Evolutionary conservation across 1,140 invertebrate genomes (phyloP), one percentile per base, ranked within the genome.

Genomic region (Monomorium pharaonis): DNA sequence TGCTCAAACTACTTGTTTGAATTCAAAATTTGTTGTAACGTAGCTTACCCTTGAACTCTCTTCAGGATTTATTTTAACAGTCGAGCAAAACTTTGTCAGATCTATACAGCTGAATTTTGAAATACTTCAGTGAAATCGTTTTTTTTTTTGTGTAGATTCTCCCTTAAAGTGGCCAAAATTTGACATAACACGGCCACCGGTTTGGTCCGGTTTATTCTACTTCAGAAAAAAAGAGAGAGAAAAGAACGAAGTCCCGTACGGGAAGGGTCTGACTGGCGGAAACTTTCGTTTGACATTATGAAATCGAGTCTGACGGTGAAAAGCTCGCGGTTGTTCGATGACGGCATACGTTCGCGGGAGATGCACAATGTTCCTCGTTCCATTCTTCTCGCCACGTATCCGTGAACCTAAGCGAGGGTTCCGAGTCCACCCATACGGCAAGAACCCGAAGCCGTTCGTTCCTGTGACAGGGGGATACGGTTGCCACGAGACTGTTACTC

Each of bases 361-460:
- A 37, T 60, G 74, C 67, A 78, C 85, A 86, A 84, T 78, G 78
- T 63, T 74, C 37, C 67, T 75, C 54, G n/a, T 56, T n/a, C 63
- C 62, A 78, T 89, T 89, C 86, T 89, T 83, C 81, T 54, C 70
- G 69, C 62, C 76, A 81, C 85, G 89, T 84, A 89, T 89, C 86
- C 76, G 76, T 81, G 60, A 81, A 86, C 86, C 86, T 86, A 90
- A 88, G 86, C 86, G 88, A 85, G 86, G 86, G 86, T 67, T 30
- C 49, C 69, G n/a, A 3, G 27, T 24, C 9, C 47, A 16, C 10
- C 80, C 70, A 56, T 44, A 69, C 21, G 18, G 54, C 16, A 2
- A 9, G 44, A n/a, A 58, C 14, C 80, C 14, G 44, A 49, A 74
- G 72, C 74, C 72, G 72, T 87, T 87, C 84, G 85, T 78, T 86